phyloP scores from a whole-genome alignment of 2,888 invertebrate species.

The Catonia carolina region DNA sequence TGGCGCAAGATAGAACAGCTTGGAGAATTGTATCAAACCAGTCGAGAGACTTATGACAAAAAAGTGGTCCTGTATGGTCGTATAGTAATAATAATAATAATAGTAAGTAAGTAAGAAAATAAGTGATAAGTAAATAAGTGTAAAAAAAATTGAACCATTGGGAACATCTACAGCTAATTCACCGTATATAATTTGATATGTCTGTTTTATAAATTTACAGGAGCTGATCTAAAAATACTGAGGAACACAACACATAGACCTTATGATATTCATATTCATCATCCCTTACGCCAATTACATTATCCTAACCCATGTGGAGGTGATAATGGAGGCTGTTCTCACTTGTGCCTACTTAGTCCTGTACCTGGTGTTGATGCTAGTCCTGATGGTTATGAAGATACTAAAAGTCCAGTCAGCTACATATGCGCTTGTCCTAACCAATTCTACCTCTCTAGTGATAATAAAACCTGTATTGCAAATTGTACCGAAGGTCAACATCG shows the following conservation, averaged over 20 bases:
- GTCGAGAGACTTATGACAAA: too few species aligned
- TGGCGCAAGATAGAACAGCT: too few species aligned
- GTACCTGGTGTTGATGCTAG: constrained; percentile 40
- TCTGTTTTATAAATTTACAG: too few species aligned
- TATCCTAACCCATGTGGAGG: constrained; percentile 84
- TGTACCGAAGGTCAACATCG: constrained; percentile 86
- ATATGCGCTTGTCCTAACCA: constrained; percentile 95
- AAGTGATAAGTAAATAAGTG: too few species aligned
- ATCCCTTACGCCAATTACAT: constrained; percentile 77
- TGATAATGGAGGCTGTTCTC: constrained; percentile 93
- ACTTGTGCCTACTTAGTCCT: constrained; percentile 87
- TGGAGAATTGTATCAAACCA: too few species aligned
- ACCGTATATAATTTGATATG: too few species aligned
- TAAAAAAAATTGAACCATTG: too few species aligned
- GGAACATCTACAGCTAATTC: too few species aligned
- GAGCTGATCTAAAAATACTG: constrained; percentile 62
- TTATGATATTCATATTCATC: constrained; percentile 88
- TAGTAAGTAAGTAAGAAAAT: too few species aligned
- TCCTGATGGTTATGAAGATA: constrained; percentile 52
- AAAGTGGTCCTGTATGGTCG: too few species aligned
- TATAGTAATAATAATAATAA: too few species aligned
- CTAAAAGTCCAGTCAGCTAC: constrained; percentile 66
- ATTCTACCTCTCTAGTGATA: constrained; percentile 72
- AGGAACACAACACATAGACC: constrained; percentile 92
- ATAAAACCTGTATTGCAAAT: constrained; percentile 86